Conservation (phyloP, 2,113 vertebrate species). For the Aegithalos caudatus region DNA sequence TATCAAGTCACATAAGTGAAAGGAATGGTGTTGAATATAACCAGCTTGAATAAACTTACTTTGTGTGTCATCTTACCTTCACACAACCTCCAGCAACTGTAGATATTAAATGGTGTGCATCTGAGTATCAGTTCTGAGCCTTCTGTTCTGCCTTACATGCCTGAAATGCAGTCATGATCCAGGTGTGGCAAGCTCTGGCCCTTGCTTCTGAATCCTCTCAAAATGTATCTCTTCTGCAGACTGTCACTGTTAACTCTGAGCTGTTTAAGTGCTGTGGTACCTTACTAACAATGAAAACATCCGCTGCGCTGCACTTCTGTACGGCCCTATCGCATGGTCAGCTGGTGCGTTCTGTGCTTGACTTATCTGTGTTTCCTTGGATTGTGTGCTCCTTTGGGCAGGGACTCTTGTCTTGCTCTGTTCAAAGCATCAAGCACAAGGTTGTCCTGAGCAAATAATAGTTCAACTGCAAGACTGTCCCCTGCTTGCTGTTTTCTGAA, state of each 20-base stretch:
- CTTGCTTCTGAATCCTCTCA: constrained; percentile 22
- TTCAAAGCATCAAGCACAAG: constrained; percentile 13
- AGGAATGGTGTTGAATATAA: not conserved
- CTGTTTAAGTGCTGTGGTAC: constrained; percentile 19
- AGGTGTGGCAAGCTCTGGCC: not conserved
- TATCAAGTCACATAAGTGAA: not conserved
- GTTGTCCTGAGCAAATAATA: not conserved
- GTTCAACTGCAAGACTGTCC: not conserved
- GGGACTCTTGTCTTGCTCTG: not conserved
- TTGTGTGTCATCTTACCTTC: not conserved
- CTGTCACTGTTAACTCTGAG: constrained; percentile 30
- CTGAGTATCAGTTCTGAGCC: not conserved
- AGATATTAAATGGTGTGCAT: not conserved
- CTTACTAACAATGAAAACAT: constrained; percentile 5
- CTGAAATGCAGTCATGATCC: not conserved
- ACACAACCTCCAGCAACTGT: not conserved
- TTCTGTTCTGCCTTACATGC: constrained; percentile 4
- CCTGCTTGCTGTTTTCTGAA: not conserved
- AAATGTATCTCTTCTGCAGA: constrained; percentile 28
- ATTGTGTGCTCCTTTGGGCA: not conserved
- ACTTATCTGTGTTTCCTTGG: constrained; percentile 14
- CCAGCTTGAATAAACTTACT: not conserved
- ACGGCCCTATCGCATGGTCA: not conserved
- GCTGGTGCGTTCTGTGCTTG: constrained; percentile 25
- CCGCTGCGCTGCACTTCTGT: constrained; percentile 12